Evolutionary conservation across 2,888 invertebrate species (phyloP).

Genomic region (Ferrisia virgata): DNA sequence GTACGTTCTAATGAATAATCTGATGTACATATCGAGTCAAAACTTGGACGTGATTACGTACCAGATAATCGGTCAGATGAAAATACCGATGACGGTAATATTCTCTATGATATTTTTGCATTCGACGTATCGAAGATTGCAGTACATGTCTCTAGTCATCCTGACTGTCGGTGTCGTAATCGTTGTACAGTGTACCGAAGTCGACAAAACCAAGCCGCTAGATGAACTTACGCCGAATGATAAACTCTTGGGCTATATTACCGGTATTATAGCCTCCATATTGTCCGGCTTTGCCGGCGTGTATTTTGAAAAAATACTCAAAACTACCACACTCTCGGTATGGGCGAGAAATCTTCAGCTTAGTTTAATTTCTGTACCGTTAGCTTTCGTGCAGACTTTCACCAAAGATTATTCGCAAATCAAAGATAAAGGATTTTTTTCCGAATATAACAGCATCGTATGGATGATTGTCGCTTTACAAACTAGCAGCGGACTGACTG

Average conservation of each 20-base stretch:
- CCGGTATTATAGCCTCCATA: constrained; percentile 82
- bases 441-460: constrained; percentile 78
- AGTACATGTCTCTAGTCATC: constrained; percentile 83
- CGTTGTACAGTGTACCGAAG: constrained; percentile 66
- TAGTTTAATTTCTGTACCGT: constrained; percentile 85
- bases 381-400: constrained; percentile 79
- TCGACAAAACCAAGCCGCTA: constrained; percentile 48
- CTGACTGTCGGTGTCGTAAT: constrained; percentile 74
- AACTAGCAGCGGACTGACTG: constrained; percentile 92
- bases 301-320: constrained; percentile 97
- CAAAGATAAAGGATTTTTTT: constrained; percentile 66
- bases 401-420: constrained; percentile 64
- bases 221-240: neutral
- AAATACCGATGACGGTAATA: constrained; percentile 97
- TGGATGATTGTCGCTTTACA: constrained; percentile 85
- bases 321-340: constrained; percentile 83
- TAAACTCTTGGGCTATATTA: constrained; percentile 65
- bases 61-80: constrained; percentile 97
- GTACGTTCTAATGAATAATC: constrained; percentile 94
- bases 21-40: constrained; percentile 92
- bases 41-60: constrained; percentile 98
- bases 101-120: constrained; percentile 88
- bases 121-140: constrained; percentile 68
- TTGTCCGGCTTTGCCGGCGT: constrained; percentile 97
- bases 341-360: constrained; percentile 99